phyloP scores from a whole-genome alignment of 2,888 invertebrate species.

The Lithosia quadra region DNA sequence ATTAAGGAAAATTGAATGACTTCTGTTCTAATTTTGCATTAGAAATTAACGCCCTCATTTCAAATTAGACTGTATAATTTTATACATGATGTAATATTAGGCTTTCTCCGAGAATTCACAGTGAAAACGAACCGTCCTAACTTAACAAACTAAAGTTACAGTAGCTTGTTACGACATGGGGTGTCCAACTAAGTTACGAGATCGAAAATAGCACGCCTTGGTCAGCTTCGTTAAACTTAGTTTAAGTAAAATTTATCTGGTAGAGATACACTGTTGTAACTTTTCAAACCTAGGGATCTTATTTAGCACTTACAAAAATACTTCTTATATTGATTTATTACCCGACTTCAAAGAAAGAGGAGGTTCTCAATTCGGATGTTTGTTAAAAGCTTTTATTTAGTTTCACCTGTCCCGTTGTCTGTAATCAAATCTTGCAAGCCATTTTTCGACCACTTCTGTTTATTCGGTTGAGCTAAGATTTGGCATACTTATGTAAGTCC shows the following conservation, averaged over 20 bases:
- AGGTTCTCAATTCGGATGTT: too few species aligned
- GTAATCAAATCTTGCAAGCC: too few species aligned
- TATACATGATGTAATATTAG: not conserved
- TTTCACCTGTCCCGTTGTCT: too few species aligned
- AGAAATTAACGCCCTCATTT: not conserved
- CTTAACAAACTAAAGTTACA: not conserved
- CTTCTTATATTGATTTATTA: too few species aligned
- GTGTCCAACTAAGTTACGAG: slow-evolving; percentile 1
- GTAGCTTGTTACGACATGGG: not conserved
- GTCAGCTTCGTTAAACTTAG: not conserved
- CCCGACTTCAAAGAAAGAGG: too few species aligned
- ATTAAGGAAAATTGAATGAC: too few species aligned
- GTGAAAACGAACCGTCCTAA: not conserved
- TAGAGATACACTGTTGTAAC: not conserved
- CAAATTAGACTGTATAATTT: too few species aligned
- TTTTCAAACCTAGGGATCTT: not conserved
- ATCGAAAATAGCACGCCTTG: not conserved
- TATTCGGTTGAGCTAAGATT: too few species aligned
- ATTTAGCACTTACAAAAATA: too few species aligned
- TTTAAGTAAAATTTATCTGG: slow-evolving; percentile 4
- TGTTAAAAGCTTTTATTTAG: too few species aligned
- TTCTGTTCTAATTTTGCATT: not conserved
- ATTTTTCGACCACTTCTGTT: too few species aligned
- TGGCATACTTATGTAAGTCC: too few species aligned
- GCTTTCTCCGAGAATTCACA: not conserved